Evolutionary conservation across 2,797 vertebrate species (phyloP).

Genomic region (Chelmon rostratus): DNA sequence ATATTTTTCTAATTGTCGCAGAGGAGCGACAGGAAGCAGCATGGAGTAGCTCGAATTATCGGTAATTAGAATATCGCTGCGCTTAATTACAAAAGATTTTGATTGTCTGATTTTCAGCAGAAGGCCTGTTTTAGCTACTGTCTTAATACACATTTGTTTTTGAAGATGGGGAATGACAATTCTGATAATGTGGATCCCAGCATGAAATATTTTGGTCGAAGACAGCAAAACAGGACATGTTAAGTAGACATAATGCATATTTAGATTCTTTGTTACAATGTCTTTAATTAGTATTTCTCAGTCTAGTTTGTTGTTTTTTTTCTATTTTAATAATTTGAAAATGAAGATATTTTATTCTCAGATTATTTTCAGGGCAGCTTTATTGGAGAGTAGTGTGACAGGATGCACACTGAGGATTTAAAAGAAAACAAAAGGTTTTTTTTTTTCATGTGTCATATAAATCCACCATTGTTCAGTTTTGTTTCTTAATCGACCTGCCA

Average conservation of each 20-base stretch:
- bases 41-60: constrained; percentile 94
- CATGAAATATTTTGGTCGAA: constrained; percentile 90
- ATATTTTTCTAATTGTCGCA: constrained; percentile 97
- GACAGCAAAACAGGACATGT: constrained; percentile 84
- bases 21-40: constrained; percentile 90
- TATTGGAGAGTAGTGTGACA: constrained; percentile 17
- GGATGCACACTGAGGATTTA: constrained; percentile 10
- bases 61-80: constrained; percentile 98
- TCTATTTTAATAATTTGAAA: constrained; percentile 70
- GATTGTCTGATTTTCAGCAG: constrained; percentile 97
- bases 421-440: background rate
- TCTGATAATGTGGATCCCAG: constrained; percentile 94
- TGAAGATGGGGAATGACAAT: constrained; percentile 93
- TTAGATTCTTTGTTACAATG: constrained; percentile 84
- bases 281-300: no score
- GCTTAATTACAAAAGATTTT: constrained; percentile 98
- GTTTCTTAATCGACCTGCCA: constrained; percentile 4
- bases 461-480: constrained; percentile 23
- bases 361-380: constrained; percentile 33
- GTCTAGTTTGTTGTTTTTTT: constrained; percentile 62
- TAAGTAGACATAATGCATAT: constrained; percentile 86
- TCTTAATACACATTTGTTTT: constrained; percentile 98
- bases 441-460: constrained; percentile 2
- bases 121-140: constrained; percentile 89
- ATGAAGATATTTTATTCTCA: constrained; percentile 40